Conservation (phyloP, 2,797 vertebrate species). For the Emydoidea blandingii region DNA sequence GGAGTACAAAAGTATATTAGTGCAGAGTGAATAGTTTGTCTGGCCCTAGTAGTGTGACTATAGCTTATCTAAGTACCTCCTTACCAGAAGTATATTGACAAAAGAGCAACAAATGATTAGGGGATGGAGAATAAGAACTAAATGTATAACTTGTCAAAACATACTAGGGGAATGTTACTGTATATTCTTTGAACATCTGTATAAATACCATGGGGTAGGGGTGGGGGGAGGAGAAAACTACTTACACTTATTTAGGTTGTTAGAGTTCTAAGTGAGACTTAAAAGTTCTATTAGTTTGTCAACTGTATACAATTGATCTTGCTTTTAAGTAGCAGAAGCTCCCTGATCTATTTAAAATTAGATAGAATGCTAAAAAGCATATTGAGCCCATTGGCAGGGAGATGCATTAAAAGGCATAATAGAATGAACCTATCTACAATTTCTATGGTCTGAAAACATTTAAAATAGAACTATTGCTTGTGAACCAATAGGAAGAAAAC, state of each 20-base stretch:
- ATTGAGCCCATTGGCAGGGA: rapidly evolving
- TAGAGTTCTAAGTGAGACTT: not conserved
- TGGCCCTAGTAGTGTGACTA: not conserved
- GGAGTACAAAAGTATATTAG: not conserved
- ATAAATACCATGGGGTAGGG: not conserved
- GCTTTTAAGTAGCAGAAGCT: not conserved
- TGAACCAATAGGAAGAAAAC: not conserved
- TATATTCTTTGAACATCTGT: not conserved
- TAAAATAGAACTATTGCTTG: not conserved
- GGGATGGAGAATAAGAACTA: not conserved
- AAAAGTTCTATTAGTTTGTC: not conserved
- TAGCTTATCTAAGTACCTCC: not conserved
- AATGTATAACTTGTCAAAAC: not conserved
- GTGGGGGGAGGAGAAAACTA: rapidly evolving
- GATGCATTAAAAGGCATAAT: not conserved
- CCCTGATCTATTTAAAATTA: not conserved
- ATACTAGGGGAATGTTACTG: not conserved
- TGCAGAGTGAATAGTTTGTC: not conserved
- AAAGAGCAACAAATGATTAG: not conserved
- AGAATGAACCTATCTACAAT: not conserved
- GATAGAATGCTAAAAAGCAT: not conserved
- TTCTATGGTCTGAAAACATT: not conserved
- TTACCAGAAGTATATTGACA: not conserved
- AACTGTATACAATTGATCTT: not conserved
- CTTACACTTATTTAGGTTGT: not conserved